Evolutionary conservation across 2,113 vertebrate species (phyloP), one percentile per base, ranked within the genome.

Genomic region (Daboia siamensis): DNA sequence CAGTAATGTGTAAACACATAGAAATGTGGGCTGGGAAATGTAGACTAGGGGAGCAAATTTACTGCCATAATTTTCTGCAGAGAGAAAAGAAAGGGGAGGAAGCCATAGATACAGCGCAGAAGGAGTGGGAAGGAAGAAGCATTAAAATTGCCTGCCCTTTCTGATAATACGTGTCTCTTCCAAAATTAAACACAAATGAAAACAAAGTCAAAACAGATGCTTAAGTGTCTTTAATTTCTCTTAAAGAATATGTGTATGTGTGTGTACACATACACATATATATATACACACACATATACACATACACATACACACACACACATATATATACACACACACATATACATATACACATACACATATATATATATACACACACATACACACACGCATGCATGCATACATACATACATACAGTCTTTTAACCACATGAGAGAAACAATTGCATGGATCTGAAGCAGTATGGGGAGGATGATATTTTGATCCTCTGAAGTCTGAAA

Each of bases 261-360:
- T 51, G 8, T 48, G 6, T 5, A 48, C 5, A 48, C 48, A 48
- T 6, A 48, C 48, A 48, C 5, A 48, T 6, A 48, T 6, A 39
- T 39, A 39, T 39, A 39, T 2, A 39, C 39, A 39, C 39, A 48
- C 46, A 48, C 4, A 48, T 5, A 48, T 0, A 48, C 4, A 48
- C 1, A 48, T 5, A 48, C 5, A 48, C 5, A 5, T 5, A 48
- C 5, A 48, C 7, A 48, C 3, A 48, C 5, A 5, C 1, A 48
- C 5, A 48, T 6, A 48, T 3, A 3, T 55, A 13, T 15, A 55
- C 4, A 55, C 54, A 55, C 13, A 55, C 3, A 55, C 15, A 55
- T 3, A 15, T 3, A 15, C 3, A 55, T 1, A 1, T 1, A 17
- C 4, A 56, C 5, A 56, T 1, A 56, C 17, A 56, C 0, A 39